These are phyloP conservation scores for Melitaea athalia DNA, from an alignment of 2,888 invertebrate genomes.

Conservation along the genomic window DNA sequence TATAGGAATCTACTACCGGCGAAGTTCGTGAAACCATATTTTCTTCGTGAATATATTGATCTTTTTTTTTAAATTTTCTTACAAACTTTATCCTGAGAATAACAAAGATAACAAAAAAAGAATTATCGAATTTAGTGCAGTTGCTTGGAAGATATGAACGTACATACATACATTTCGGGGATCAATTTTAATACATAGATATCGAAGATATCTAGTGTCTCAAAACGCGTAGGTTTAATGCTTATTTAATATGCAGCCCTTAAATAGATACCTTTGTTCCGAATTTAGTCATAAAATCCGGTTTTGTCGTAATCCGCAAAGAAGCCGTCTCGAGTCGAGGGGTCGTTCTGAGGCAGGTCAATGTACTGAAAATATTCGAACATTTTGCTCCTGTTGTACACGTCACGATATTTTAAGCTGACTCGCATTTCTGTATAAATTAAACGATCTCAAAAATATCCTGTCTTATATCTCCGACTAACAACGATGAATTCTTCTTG, in stretches of 20 bases:
- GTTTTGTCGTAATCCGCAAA: constrained; percentile 47
- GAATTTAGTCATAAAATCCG: constrained; percentile 42
- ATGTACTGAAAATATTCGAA: constrained; percentile 45
- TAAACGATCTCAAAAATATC: background rate
- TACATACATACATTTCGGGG: too few species aligned
- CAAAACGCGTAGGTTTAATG: background rate
- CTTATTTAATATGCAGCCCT: background rate
- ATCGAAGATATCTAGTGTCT: background rate
- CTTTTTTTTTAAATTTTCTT: too few species aligned
- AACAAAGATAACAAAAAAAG: too few species aligned
- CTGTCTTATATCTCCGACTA: too few species aligned
- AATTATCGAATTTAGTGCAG: too few species aligned
- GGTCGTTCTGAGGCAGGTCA: constrained; percentile 48
- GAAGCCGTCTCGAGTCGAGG: constrained; percentile 48
- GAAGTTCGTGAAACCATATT: too few species aligned
- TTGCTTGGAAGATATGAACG: too few species aligned
- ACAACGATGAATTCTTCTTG: too few species aligned
- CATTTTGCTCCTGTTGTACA: constrained; percentile 31
- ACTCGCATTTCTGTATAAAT: constrained; percentile 17
- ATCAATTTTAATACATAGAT: too few species aligned
- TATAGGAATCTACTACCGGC: too few species aligned
- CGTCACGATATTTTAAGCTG: constrained; percentile 27
- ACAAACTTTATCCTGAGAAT: too few species aligned
- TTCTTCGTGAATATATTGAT: too few species aligned
- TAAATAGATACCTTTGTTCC: constrained; percentile 36